Conservation (phyloP, 2,888 invertebrate genomes). For the Ectemnius cavifrons region DNA sequence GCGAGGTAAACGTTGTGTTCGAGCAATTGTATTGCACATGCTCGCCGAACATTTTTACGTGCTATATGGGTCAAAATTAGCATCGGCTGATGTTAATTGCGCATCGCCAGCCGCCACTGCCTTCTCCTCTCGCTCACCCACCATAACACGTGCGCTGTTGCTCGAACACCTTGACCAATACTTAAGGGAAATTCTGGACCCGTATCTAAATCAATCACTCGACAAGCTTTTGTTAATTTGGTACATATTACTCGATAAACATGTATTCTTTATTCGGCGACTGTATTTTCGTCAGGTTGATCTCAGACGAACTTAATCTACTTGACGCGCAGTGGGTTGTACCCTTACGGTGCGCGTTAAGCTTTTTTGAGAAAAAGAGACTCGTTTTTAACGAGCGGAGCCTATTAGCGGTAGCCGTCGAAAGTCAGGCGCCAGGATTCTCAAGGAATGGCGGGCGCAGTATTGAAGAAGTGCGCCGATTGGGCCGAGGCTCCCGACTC, state of each 20-base stretch:
- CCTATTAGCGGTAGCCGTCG: too few species aligned
- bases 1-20: constrained; percentile 52
- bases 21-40: constrained; percentile 67
- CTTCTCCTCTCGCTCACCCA: constrained; percentile 23
- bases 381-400: too few species aligned
- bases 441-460: constrained; percentile 24
- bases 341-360: not conserved
- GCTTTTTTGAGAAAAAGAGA: constrained; percentile 14
- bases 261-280: too few species aligned
- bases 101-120: constrained; percentile 40
- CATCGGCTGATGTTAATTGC: constrained; percentile 71
- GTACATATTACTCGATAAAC: too few species aligned
- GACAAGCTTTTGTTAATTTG: too few species aligned
- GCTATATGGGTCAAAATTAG: constrained; percentile 73
- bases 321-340: constrained; percentile 20
- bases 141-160: constrained; percentile 41
- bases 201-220: too few species aligned
- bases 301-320: too few species aligned
- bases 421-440: too few species aligned
- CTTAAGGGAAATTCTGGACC: too few species aligned
- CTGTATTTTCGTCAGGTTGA: too few species aligned
- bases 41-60: constrained; percentile 66
- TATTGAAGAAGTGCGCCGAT: constrained; percentile 16
- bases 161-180: constrained; percentile 32
- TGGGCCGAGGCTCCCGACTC: constrained; percentile 29